phyloP scores from a whole-genome alignment of 2,888 invertebrate species.

The Odontomyia ornata region DNA sequence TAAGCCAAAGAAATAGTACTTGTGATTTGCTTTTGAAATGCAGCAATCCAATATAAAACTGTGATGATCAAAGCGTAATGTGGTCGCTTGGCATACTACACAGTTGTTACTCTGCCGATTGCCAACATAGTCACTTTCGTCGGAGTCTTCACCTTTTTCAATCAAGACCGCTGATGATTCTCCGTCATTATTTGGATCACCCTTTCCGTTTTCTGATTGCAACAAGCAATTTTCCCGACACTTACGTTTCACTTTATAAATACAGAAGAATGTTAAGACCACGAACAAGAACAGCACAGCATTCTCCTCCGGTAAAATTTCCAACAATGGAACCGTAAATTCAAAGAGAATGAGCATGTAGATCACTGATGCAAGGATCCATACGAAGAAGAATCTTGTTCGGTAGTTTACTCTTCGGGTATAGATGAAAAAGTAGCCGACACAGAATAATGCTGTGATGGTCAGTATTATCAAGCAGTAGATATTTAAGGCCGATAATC shows the following conservation, averaged over 20 bases:
- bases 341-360: slow-evolving; percentile 77
- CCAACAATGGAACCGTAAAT: slow-evolving; percentile 75
- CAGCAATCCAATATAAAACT: slow-evolving; percentile 89
- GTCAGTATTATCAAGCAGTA: slow-evolving; percentile 60
- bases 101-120: slow-evolving; percentile 80
- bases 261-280: slow-evolving; percentile 55
- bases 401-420: slow-evolving; percentile 60
- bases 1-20: slow-evolving; percentile 76
- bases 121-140: slow-evolving; percentile 54
- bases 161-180: slow-evolving; percentile 57
- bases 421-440: slow-evolving; percentile 56
- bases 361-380: slow-evolving; percentile 75
- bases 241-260: slow-evolving; percentile 56
- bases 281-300: slow-evolving; percentile 64
- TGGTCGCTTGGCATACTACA: slow-evolving; percentile 81
- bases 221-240: background rate
- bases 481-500: slow-evolving; percentile 65
- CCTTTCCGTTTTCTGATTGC: slow-evolving; percentile 54
- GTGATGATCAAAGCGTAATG: slow-evolving; percentile 80
- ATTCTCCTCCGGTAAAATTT: slow-evolving; percentile 76
- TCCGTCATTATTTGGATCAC: slow-evolving; percentile 58
- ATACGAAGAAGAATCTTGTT: slow-evolving; percentile 79
- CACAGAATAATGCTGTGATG: slow-evolving; percentile 56
- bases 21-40: slow-evolving; percentile 80
- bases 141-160: slow-evolving; percentile 53